Conservation (phyloP, 37 sponge, comb jelly and placozoan genomes). For the Dysidea cf. avara region DNA sequence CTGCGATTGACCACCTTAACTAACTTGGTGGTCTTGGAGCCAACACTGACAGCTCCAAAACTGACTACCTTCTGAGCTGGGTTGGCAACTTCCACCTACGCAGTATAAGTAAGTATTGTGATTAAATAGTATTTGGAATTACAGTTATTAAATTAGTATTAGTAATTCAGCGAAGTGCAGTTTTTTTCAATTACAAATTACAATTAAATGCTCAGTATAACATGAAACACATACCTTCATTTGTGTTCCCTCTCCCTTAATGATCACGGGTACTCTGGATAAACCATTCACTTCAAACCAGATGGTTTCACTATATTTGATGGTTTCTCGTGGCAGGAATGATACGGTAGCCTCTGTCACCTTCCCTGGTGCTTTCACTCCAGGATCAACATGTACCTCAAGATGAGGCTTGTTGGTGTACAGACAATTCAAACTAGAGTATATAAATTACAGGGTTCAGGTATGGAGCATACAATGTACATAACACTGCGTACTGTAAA, state of each 20-base stretch:
- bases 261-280: slow-evolving; percentile 43
- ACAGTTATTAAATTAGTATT: no score
- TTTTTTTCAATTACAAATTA: no score
- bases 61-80: slow-evolving; percentile 76
- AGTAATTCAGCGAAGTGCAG: no score
- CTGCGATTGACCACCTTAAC: slow-evolving; percentile 85
- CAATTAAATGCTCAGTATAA: no score
- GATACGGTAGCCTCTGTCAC: slow-evolving; percentile 43
- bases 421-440: slow-evolving; percentile 75
- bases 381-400: slow-evolving; percentile 60
- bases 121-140: no score
- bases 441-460: no score
- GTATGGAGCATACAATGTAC: neutral
- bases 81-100: slow-evolving; percentile 83
- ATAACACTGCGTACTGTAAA: neutral
- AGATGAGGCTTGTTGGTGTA: slow-evolving; percentile 57
- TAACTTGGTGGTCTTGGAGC: slow-evolving; percentile 32
- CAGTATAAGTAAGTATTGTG: neutral
- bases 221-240: slow-evolving; percentile 61
- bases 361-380: slow-evolving; percentile 61
- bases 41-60: slow-evolving; percentile 82
- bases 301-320: slow-evolving; percentile 62
- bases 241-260: slow-evolving; percentile 83
- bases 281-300: slow-evolving; percentile 89
- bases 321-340: slow-evolving; percentile 75